Evolutionary conservation across 2,888 invertebrate genomes (phyloP).

Genomic region (Drosophila suboccidentalis): DNA sequence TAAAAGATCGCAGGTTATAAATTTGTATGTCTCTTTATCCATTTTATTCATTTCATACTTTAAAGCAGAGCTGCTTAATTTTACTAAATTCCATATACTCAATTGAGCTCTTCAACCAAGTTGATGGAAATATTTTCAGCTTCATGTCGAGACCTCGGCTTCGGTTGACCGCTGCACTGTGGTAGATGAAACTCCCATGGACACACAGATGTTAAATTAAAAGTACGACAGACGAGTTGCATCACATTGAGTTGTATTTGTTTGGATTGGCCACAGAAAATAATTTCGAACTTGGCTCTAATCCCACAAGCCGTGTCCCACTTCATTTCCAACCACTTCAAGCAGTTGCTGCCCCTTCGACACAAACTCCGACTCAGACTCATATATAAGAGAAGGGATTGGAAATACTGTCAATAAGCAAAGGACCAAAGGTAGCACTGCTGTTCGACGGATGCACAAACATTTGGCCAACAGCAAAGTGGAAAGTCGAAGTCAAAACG

Average conservation of each 20-base stretch:
- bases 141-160: neutral
- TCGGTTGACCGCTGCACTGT: neutral
- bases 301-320: conserved; percentile 1
- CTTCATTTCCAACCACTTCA: conserved; percentile 4
- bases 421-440: conserved; percentile 21
- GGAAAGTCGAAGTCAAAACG: conserved; percentile 60
- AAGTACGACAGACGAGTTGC: conserved; percentile 19
- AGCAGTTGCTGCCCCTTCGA: neutral
- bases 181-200: neutral
- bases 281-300: conserved; percentile 40
- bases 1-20: no score
- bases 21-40: no score
- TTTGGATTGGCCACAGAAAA: conserved; percentile 29
- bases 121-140: neutral
- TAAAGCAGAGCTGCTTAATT: neutral
- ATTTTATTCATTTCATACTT: neutral
- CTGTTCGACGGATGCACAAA: conserved; percentile 51
- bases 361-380: neutral
- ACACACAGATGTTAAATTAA: conserved; percentile 27
- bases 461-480: conserved; percentile 42
- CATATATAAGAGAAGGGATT: conserved; percentile 21
- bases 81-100: neutral
- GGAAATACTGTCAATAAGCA: conserved; percentile 50
- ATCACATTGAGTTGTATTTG: conserved; percentile 4
- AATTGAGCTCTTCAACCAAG: neutral